phyloP scores from a whole-genome alignment of 2,888 invertebrate genomes.

The Ophion ventricosus region DNA sequence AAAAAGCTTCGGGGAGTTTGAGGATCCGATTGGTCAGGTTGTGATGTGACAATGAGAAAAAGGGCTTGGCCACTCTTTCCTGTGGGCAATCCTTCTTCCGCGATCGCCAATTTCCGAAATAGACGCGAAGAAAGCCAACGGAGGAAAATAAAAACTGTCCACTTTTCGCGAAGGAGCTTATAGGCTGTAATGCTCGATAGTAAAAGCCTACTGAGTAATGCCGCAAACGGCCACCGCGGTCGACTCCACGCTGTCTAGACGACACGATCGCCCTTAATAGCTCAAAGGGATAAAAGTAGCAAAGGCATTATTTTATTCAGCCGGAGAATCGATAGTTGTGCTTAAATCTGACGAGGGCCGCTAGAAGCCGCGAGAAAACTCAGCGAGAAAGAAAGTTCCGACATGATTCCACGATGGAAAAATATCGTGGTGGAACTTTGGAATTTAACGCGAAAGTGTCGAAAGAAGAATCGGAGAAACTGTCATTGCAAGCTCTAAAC shows the following conservation, averaged over 20 bases:
- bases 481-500: conserved; percentile 2
- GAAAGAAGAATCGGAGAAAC: not conserved
- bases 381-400: not conserved
- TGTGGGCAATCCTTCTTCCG: not conserved
- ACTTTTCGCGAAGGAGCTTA: conserved; percentile 17
- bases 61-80: not conserved
- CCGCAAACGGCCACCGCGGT: conserved; percentile 1
- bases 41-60: no score
- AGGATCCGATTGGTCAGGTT: no score
- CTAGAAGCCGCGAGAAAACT: not conserved
- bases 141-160: not conserved
- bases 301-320: conserved; percentile 33
- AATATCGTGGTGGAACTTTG: not conserved
- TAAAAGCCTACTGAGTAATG: not conserved
- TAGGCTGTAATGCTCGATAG: not conserved
- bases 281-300: conserved; percentile 45
- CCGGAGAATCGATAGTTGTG: conserved; percentile 62
- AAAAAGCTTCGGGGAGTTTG: no score
- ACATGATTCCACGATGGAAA: not conserved
- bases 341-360: conserved; percentile 6
- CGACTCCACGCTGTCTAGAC: conserved; percentile 18
- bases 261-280: conserved; percentile 4
- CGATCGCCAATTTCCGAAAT: not conserved
- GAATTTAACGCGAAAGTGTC: not conserved
- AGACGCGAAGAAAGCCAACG: not conserved